A percentile compares a stretch with the other conserved stretches of the same genome.
Evolutionary conservation across 2,888 invertebrate genomes (phyloP).

Genomic region (Volucella inanis): DNA sequence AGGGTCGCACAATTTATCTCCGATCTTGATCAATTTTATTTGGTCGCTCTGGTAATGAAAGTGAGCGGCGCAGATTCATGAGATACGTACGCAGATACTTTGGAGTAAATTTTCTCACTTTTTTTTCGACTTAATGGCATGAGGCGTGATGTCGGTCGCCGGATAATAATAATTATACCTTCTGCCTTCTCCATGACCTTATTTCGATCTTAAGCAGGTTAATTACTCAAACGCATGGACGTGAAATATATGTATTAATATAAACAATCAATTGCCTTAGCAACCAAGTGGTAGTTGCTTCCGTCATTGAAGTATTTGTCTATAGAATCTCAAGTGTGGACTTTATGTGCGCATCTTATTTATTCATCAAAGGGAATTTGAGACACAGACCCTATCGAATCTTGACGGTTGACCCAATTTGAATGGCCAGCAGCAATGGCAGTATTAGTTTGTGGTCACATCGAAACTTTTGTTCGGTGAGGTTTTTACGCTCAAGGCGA

Average conservation of each 20-base stretch:
- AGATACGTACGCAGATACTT: neutral
- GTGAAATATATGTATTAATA: conserved; percentile 3
- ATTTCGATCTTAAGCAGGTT: conserved; percentile 42
- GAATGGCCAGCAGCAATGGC: conserved; percentile 13
- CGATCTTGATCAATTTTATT: conserved; percentile 26
- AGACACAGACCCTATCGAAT: neutral
- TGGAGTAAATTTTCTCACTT: neutral
- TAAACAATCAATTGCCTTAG: neutral
- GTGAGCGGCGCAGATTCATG: neutral
- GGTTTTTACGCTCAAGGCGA: conserved; percentile 51
- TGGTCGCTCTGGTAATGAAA: conserved; percentile 15
- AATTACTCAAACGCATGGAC: conserved; percentile 20
- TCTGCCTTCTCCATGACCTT: conserved; percentile 56
- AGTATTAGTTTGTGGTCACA: conserved; percentile 36
- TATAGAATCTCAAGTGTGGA: neutral
- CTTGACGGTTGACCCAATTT: conserved; percentile 47
- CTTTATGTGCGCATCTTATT: conserved; percentile 20
- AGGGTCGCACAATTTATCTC: conserved; percentile 31
- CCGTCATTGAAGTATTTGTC: neutral
- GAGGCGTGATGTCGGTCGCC: conserved; percentile 3
- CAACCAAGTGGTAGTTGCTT: conserved; percentile 26
- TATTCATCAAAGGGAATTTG: conserved; percentile 16
- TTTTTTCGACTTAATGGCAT: conserved; percentile 16
- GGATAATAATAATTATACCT: conserved; percentile 20
- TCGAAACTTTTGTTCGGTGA: neutral